These are phyloP conservation scores for Hololepta plana DNA, from an alignment of 2,888 invertebrate species.

Conservation along the genomic window DNA sequence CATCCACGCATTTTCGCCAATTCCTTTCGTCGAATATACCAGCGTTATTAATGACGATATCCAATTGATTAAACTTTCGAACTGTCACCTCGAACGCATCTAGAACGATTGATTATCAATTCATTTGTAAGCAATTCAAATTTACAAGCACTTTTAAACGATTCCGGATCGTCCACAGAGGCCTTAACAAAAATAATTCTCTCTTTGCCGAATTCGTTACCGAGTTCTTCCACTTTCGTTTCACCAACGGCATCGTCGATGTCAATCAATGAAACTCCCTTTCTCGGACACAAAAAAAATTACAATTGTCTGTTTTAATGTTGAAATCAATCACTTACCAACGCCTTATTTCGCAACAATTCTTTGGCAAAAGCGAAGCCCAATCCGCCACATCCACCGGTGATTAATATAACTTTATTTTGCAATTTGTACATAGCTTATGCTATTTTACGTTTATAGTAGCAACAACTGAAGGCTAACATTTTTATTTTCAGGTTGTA, in stretches of 20 bases:
- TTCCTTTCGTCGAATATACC: constrained; percentile 11
- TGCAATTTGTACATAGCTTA: too few species aligned
- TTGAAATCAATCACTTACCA: too few species aligned
- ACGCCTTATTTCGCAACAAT: constrained; percentile 11
- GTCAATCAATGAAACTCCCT: constrained; percentile 11
- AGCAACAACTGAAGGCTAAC: too few species aligned
- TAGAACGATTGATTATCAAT: too few species aligned
- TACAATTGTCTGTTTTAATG: constrained; percentile 1
- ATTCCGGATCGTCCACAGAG: constrained; percentile 8
- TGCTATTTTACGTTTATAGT: too few species aligned
- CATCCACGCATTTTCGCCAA: constrained; percentile 10
- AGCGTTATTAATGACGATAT: constrained; percentile 11
- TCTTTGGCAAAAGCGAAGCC: constrained; percentile 9
- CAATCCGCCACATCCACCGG: constrained; percentile 13
- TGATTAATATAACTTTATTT: constrained; percentile 12
- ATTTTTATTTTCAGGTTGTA: neutral
- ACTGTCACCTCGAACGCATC: constrained; percentile 12
- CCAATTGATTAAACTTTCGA: constrained; percentile 7
- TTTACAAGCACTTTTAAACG: constrained; percentile 10
- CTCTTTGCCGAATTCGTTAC: constrained; percentile 6
- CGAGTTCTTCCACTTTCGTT: constrained; percentile 3
- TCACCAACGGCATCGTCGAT: too few species aligned
- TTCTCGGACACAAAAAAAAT: neutral
- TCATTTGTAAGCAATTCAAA: neutral
- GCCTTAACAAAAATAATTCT: constrained; percentile 10